Conservation (phyloP, 2,888 invertebrate genomes). For the Cyclophora albipunctata region DNA sequence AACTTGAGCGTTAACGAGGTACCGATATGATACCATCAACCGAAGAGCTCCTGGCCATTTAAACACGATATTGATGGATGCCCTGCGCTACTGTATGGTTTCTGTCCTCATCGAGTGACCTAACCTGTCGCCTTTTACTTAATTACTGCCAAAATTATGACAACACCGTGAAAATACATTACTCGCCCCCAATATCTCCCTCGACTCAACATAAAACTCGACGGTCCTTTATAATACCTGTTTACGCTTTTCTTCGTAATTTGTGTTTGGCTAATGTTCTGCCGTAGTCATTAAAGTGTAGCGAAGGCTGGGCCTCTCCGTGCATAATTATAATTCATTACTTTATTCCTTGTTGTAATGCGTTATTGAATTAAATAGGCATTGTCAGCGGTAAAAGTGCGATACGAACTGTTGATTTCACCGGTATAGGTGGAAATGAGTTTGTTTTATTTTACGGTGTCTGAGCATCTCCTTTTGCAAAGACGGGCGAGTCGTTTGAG, state of each 20-base stretch:
- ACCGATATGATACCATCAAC: constrained; percentile 54
- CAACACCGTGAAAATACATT: constrained; percentile 32
- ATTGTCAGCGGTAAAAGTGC: constrained; percentile 3
- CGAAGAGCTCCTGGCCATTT: constrained; percentile 36
- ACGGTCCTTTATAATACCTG: constrained; percentile 59
- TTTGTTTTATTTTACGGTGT: not conserved
- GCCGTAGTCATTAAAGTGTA: constrained; percentile 54
- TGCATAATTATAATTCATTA: constrained; percentile 66
- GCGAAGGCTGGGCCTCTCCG: constrained; percentile 38
- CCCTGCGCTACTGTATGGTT: constrained; percentile 14
- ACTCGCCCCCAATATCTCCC: constrained; percentile 41
- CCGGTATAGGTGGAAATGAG: too few relatives aligned
- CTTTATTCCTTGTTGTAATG: constrained; percentile 41
- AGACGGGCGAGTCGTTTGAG: not conserved
- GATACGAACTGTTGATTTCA: too few relatives aligned
- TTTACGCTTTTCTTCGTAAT: constrained; percentile 65
- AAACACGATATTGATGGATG: constrained; percentile 34
- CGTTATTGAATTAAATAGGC: constrained; percentile 24
- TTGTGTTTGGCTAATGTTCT: constrained; percentile 67
- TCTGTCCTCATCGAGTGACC: constrained; percentile 13
- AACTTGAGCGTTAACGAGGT: constrained; percentile 59
- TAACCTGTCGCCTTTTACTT: constrained; percentile 7
- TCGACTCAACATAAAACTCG: constrained; percentile 28
- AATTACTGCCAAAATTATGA: constrained; percentile 14
- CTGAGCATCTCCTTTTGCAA: not conserved